Evolutionary conservation across 2,113 vertebrate species (phyloP).

Genomic region (Chionomys nivalis): DNA sequence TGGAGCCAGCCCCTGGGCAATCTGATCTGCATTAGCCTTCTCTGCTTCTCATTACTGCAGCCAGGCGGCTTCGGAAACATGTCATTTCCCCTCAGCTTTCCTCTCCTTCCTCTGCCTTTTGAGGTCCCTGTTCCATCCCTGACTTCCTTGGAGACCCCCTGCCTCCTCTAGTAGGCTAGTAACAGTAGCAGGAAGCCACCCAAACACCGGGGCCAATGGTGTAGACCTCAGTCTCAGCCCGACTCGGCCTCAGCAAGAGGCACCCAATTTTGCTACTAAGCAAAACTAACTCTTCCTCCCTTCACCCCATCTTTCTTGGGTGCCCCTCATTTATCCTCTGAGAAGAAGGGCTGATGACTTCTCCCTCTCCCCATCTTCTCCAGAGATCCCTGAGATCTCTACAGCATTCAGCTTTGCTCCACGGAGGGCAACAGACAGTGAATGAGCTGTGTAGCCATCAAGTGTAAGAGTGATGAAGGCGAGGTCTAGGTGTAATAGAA

Average conservation of each 20-base stretch:
- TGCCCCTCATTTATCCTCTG: not conserved
- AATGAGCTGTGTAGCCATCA: not conserved
- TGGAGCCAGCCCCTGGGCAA: constrained; percentile 50
- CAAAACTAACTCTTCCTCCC: not conserved
- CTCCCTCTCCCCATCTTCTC: no score
- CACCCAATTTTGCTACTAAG: not conserved
- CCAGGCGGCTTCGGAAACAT: constrained; percentile 35
- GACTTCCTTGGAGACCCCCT: not conserved
- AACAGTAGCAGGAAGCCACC: not conserved
- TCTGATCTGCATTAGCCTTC: constrained; percentile 61
- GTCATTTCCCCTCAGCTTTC: constrained; percentile 61
- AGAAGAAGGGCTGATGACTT: not conserved
- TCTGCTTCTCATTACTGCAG: constrained; percentile 76
- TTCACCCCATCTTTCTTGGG: not conserved
- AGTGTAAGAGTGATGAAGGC: not conserved
- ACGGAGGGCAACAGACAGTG: not conserved
- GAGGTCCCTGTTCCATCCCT: not conserved
- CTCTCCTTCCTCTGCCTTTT: constrained; percentile 58
- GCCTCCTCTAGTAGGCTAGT: not conserved
- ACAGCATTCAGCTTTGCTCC: not conserved
- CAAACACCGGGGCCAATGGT: not conserved
- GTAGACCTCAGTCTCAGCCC: not conserved
- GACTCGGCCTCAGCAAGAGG: not conserved
- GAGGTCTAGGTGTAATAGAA: not conserved
- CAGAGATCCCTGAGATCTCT: not conserved